Conservation (phyloP, 2,888 invertebrate genomes). For the Muschampia plurimacula region DNA sequence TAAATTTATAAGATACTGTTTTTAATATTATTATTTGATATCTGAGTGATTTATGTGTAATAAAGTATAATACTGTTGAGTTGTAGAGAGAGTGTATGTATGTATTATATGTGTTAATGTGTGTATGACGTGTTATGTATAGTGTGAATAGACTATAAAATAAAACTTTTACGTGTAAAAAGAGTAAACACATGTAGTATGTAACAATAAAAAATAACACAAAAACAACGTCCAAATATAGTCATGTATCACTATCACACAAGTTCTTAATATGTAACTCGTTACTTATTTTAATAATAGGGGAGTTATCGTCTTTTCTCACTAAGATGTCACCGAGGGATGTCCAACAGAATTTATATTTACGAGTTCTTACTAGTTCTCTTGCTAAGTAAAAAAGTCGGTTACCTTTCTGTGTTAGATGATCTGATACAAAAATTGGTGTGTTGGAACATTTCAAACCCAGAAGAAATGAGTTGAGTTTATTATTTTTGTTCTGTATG, state of each 20-base stretch:
- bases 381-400: background rate
- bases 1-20: background rate
- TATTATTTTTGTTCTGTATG: background rate
- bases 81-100: constrained; percentile 4
- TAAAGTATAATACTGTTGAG: background rate
- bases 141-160: background rate
- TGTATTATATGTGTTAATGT: background rate
- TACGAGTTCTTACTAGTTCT: background rate
- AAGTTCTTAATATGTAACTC: background rate
- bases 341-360: background rate
- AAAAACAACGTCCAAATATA: background rate
- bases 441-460: background rate
- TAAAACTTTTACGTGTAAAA: background rate
- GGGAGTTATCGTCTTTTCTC: background rate
- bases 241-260: background rate
- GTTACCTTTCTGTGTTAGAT: background rate
- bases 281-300: background rate
- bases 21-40: background rate
- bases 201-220: too few species aligned
- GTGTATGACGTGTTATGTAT: constrained; percentile 1
- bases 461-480: background rate
- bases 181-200: background rate
- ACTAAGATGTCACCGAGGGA: background rate
- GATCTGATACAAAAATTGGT: background rate
- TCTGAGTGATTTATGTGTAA: background rate